Evolutionary conservation across 2,797 vertebrate species (phyloP), one percentile per base, ranked within the genome.

Genomic region (Rallus crepitans): DNA sequence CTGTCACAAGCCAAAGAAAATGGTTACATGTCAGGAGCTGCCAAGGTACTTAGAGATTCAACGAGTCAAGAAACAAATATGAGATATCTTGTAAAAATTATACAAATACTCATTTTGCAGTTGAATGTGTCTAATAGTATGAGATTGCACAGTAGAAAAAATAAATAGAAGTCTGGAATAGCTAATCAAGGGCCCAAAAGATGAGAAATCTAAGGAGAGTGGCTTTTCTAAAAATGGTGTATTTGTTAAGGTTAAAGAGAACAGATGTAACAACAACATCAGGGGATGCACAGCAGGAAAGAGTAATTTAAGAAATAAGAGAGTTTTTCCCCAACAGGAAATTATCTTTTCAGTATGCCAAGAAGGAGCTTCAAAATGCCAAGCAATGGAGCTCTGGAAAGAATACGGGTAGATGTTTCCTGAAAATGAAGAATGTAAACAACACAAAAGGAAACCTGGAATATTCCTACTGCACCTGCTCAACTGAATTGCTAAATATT

Each of bases 1-100:
- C 65, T 45, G 71, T 89, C 92, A 70, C 55, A 95, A 93, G 63
- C 60, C 91, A 93, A 80, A 68, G 73, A 69, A 48, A 94, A 95
- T 35, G n/a, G 40, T 37, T 94, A 40, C 10, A 8, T 50, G 59
- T 69, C 73, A 72, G 69, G 52, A 93, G 52, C 52, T 91, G 33
- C 53, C 76, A 87, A 83, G 31, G 68, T n/a, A 84, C 35, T 75
- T 76, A 71, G 33, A 42, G 28, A 96, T 4, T 86, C 79, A 91
- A 15, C 45, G 50, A 93, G 53, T 95, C 72, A 86, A 91, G 82
- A 92, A 96, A 90, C 33, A 69, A 79, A 79, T 52, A 14, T 2
- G 33, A 35, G 35, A 35, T 21, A 80, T 35, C 35, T 39, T 12
- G 18, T 50, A 56, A 87, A 30, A 30, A 33, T 27, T 68, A 59